Percentiles rank a stretch among this genome's conserved stretches.
Conservation (phyloP, 2,113 vertebrate genomes). For the Daphoenositta chrysoptera region DNA sequence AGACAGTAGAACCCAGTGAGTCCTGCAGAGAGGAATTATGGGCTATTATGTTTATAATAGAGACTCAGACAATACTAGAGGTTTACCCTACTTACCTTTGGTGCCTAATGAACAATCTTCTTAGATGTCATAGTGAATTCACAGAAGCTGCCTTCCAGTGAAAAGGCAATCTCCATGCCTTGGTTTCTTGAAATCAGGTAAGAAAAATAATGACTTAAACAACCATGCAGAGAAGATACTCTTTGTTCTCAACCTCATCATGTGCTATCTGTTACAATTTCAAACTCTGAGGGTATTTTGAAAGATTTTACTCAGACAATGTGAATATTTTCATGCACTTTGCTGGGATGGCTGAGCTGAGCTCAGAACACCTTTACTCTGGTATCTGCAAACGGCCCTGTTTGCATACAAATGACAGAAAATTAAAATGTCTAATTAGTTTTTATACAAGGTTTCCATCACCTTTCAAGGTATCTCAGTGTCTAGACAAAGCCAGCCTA, state of each 20-base stretch:
- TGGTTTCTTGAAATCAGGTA: neutral
- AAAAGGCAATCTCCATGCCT: neutral
- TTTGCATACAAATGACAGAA: neutral
- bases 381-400: neutral
- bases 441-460: neutral
- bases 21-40: neutral
- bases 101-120: neutral
- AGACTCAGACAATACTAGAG: constrained; percentile 34
- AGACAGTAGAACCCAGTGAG: neutral
- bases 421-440: neutral
- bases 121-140: neutral
- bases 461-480: neutral
- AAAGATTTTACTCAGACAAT: neutral
- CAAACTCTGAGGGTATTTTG: neutral
- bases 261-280: neutral
- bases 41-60: constrained; percentile 13
- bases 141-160: constrained; percentile 14
- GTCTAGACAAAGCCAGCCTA: neutral
- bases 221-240: neutral
- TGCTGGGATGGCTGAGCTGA: neutral
- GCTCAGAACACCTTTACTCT: neutral
- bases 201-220: neutral
- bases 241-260: neutral
- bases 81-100: neutral
- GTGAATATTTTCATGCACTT: neutral